A percentile compares a stretch with the other conserved stretches of the same genome.
Evolutionary conservation across 1,140 invertebrate genomes (phyloP).

Genomic region (Leptinotarsa defecta): DNA sequence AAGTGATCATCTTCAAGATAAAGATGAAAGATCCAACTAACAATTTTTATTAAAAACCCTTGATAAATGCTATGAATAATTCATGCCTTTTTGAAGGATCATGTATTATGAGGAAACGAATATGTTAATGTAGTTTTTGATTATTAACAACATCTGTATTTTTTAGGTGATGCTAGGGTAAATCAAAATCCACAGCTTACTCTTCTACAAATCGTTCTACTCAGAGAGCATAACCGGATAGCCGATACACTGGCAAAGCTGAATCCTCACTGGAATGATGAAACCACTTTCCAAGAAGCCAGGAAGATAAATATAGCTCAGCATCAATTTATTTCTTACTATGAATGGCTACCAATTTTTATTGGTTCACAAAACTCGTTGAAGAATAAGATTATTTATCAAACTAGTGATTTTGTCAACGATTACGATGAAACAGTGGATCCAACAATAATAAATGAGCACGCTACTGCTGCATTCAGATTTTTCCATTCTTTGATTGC

Average conservation of each 20-base stretch:
- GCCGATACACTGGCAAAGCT: slow-evolving; percentile 71
- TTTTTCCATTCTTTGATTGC: slow-evolving; percentile 86
- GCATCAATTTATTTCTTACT: slow-evolving; percentile 84
- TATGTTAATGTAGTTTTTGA: too few relatives aligned
- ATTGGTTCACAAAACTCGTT: slow-evolving; percentile 70
- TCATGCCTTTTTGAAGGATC: too few relatives aligned
- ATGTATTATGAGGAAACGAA: too few relatives aligned
- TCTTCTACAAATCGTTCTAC: slow-evolving; percentile 79
- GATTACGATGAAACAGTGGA: slow-evolving; percentile 85
- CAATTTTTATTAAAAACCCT: too few relatives aligned
- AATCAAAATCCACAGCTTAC: slow-evolving; percentile 88
- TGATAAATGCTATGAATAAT: too few relatives aligned
- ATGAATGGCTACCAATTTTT: slow-evolving; percentile 84
- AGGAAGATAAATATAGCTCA: slow-evolving; percentile 77
- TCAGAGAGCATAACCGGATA: slow-evolving; percentile 90
- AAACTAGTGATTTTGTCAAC: slow-evolving; percentile 69
- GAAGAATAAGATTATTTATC: slow-evolving; percentile 72
- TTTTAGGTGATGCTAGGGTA: slow-evolving; percentile 76
- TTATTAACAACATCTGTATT: not conserved
- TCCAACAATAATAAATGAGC: slow-evolving; percentile 81
- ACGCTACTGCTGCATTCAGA: slow-evolving; percentile 84
- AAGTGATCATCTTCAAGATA: too few relatives aligned
- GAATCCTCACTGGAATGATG: slow-evolving; percentile 89
- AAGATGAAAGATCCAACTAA: too few relatives aligned
- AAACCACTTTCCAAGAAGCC: slow-evolving; percentile 85